These are phyloP conservation scores for Staurois parvus DNA, from an alignment of 2,797 vertebrate species.

Conservation along the genomic window DNA sequence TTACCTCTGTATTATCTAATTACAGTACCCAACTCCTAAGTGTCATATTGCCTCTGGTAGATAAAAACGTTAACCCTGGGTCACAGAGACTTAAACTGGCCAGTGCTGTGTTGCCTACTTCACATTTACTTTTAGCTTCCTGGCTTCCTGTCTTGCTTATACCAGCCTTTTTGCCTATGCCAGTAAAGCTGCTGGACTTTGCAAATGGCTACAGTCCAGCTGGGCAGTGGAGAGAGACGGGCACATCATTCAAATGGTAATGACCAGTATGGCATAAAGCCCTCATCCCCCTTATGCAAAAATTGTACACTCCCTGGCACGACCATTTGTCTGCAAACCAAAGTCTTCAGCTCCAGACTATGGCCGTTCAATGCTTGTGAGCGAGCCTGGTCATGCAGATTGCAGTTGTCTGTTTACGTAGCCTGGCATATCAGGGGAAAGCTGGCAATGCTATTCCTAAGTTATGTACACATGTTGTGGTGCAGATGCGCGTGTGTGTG, in stretches of 20 bases:
- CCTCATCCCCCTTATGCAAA: conserved; percentile 42
- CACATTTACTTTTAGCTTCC: conserved; percentile 4
- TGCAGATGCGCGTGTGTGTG: conserved; percentile 36
- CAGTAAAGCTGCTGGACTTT: conserved; percentile 55
- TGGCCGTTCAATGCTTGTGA: conserved; percentile 10
- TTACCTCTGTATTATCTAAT: background rate
- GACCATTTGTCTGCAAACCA: conserved; percentile 47
- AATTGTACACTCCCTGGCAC: conserved; percentile 49
- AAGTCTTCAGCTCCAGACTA: conserved; percentile 24
- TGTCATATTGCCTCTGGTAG: background rate
- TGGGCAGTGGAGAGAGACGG: conserved; percentile 54
- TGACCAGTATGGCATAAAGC: conserved; percentile 55
- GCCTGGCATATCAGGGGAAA: conserved; percentile 23
- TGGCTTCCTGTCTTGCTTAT: conserved; percentile 9
- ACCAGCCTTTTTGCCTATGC: conserved; percentile 30
- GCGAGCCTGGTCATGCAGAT: conserved; percentile 38
- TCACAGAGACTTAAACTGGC: background rate
- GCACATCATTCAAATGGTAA: conserved; percentile 61
- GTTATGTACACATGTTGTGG: conserved; percentile 52
- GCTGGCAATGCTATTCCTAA: conserved; percentile 30
- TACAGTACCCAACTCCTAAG: background rate
- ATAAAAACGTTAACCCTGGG: background rate
- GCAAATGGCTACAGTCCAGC: conserved; percentile 54
- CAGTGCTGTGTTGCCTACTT: conserved; percentile 8
- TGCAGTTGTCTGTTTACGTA: conserved; percentile 22